Base-by-base conservation (phyloP, 1,140 invertebrate genomes). In the Aphaenogaster ashmeadi region DNA sequence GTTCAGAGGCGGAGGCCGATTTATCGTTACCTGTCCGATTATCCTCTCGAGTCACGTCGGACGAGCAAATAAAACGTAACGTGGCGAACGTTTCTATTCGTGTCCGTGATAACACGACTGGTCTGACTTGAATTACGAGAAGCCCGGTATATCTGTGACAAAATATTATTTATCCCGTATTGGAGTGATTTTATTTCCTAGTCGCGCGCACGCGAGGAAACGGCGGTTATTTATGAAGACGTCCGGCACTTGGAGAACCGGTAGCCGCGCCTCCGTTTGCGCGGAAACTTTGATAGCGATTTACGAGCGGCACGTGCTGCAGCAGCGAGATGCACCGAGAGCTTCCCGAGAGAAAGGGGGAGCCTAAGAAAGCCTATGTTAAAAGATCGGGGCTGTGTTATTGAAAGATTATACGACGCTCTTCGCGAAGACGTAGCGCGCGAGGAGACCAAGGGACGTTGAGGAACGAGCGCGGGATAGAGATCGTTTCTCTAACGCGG, bases 221-320 rank as follows among this genome's bases (percentile, higher is more conserved):
- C 36, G 44, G 41, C 64, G 64, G 62, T 86, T 74, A 88, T 85
- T 85, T 75, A 86, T 85, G 71, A 84, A 87, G 58, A 50, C 58
- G 54, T 44, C 60, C 58, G 56, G 27, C 44, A 41, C 71, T 64
- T 72, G 87, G 47, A 88, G 85, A 90, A 88, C 89, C 78, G 84
- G 56, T 90, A 84, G 47, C 84, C 27, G 77, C 64, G 60, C 78
- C 71, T 60, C 84, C 88, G 75, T 77, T 74, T 87, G 85, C 58
- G 89, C 87, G 92, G 92, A 92, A 92, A 91, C 90, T 93, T 90
- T 90, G 90, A 87, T 91, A 93, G 92, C 90, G 92, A 93, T 93
- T 93, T 93, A 93, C 92, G 92, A 93, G 91, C 86, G 92, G 90
- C 93, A 88, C 93, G 93, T 93, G 93, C 92, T 92, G 13, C 47